Evolutionary conservation across 2,888 invertebrate species (phyloP).

Genomic region (Plebejus argus): DNA sequence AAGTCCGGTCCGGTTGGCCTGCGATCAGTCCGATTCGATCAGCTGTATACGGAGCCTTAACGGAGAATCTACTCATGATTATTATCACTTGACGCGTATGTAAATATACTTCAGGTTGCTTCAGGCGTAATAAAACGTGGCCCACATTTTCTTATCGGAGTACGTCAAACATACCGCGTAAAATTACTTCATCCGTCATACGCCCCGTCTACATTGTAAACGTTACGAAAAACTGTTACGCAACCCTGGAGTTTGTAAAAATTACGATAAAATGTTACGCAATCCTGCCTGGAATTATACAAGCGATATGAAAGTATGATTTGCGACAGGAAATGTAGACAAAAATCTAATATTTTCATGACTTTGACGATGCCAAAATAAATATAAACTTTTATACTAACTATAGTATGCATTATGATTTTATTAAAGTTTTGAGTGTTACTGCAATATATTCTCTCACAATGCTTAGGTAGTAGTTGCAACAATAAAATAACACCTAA

Average conservation of each 20-base stretch:
- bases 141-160: conserved; percentile 34
- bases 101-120: not conserved
- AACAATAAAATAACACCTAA: too few relatives aligned
- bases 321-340: not conserved
- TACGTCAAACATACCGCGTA: conserved; percentile 28
- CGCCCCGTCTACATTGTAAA: conserved; percentile 20
- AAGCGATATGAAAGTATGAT: conserved; percentile 35
- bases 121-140: not conserved
- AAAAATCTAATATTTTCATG: not conserved
- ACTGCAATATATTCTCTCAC: too few relatives aligned
- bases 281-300: conserved; percentile 36
- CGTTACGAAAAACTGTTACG: conserved; percentile 32
- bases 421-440: too few relatives aligned
- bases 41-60: too few relatives aligned
- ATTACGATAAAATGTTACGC: conserved; percentile 33
- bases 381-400: not conserved
- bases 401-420: too few relatives aligned
- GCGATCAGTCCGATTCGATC: too few relatives aligned
- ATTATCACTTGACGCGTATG: not conserved
- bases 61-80: too few relatives aligned
- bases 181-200: conserved; percentile 34
- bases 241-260: too few relatives aligned
- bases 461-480: too few relatives aligned
- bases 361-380: not conserved
- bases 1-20: too few relatives aligned